A percentile compares a stretch with the other conserved stretches of the same genome.
phyloP scores from a whole-genome alignment of 2,113 vertebrate species.

The Machaerirhynchus nigripectus region DNA sequence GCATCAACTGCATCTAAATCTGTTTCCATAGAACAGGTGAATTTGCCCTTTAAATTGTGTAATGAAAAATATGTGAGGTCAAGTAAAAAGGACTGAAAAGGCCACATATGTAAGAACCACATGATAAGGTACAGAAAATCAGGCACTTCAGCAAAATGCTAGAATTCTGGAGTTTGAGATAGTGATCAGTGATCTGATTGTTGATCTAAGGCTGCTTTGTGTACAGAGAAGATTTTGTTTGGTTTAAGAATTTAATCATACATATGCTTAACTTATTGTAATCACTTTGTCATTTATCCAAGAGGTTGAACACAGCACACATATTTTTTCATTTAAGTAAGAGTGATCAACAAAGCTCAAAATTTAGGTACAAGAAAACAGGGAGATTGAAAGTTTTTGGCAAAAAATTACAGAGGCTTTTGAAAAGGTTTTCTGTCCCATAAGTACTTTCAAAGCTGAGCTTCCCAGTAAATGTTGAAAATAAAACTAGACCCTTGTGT shows the following conservation, averaged over 20 bases:
- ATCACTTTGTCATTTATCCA: neutral
- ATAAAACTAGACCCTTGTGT: neutral
- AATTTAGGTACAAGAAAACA: neutral
- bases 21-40: neutral
- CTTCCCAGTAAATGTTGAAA: neutral
- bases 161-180: neutral
- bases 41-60: neutral
- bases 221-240: neutral
- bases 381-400: neutral
- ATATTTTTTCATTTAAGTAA: neutral
- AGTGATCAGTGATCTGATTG: neutral
- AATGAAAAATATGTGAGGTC: neutral
- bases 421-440: neutral
- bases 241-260: neutral
- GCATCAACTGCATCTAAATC: neutral
- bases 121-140: neutral
- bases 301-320: neutral
- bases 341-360: neutral
- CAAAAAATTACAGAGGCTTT: neutral
- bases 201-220: neutral
- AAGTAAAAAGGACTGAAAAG: neutral
- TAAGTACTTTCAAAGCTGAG: neutral
- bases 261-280: neutral
- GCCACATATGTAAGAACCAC: accelerated
- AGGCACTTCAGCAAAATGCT: neutral